Evolutionary conservation across 1,140 invertebrate genomes (phyloP), one percentile per base, ranked within the genome.

Genomic region (Drosophila pallidifrons): DNA sequence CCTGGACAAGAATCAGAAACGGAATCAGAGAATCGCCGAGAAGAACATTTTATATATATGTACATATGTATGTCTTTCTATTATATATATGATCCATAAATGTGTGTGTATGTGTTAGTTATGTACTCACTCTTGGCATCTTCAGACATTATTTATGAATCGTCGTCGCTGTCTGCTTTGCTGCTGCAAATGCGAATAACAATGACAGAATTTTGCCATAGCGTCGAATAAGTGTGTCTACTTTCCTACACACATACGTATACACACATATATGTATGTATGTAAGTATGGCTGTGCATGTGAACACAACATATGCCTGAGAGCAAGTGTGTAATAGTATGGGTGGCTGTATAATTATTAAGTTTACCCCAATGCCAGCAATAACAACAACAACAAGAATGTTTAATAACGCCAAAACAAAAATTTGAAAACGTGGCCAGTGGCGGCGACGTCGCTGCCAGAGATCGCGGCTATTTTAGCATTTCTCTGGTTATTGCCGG

Each of bases 101-200:
- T 41, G 11, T 41, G 2, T 41, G 8, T 41, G 38, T 41, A 1
- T 20, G 35, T 16, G 13, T 35, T 8, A 20, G 46, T 46, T 47
- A 54, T 52, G 41, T 63, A 79, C 85, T 85, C 54, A 88, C 85
- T 88, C 38, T 88, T 88, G 59, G 60, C 85, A 88, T 88, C 85
- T 81, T 89, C 81, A 75, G 85, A 88, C 85, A 88, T 88, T 65
- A 74, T 88, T 83, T 87, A 81, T 72, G 66, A 76, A 63, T 67
- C 72, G 72, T 69, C 41, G 72, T 65, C 59, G 67, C 49, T 67
- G 43, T 13, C 61, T 52, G 76, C 32, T 32, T 25, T 8, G 32
- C 69, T 45, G 73, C 73, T 61, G 72, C 72, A 83, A 77, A 69
- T 61, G 59, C 59, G 76, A 81, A 85, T 75, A 78, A 87, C 79